These are phyloP conservation scores for Tylochromis polylepis DNA, from an alignment of 2,113 vertebrate genomes.

Conservation along the genomic window DNA sequence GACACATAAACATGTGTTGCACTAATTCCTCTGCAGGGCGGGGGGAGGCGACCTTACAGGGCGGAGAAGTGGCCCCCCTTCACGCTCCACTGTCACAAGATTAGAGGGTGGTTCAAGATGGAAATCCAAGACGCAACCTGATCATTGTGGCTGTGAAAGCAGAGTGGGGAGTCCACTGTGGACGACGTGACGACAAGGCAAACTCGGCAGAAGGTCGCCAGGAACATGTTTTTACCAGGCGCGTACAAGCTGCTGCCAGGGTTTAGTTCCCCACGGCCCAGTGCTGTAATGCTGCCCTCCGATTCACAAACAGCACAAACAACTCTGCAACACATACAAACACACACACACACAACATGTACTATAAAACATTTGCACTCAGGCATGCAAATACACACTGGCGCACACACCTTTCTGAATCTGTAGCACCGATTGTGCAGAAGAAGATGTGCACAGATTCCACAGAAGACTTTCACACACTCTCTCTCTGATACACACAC, in stretches of 20 bases:
- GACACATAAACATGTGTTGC: constrained; percentile 57
- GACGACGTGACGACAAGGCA: constrained; percentile 67
- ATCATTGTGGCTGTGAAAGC: constrained; percentile 34
- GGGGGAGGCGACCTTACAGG: constrained; percentile 27
- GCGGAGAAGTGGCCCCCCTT: constrained; percentile 50
- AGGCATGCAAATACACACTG: background rate
- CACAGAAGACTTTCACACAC: background rate
- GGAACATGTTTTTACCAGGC: constrained; percentile 67
- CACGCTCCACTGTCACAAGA: constrained; percentile 44
- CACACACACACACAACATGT: background rate
- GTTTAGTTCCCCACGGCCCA: constrained; percentile 38
- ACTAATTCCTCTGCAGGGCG: constrained; percentile 30
- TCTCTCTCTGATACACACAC: background rate
- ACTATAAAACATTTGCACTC: background rate
- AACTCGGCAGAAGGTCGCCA: constrained; percentile 55
- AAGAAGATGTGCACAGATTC: background rate
- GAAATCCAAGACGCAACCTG: constrained; percentile 69
- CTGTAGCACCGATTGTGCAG: background rate
- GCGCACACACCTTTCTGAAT: background rate
- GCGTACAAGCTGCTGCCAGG: constrained; percentile 43
- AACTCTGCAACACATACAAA: background rate
- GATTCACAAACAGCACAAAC: background rate
- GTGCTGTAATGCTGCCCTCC: background rate
- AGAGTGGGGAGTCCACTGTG: constrained; percentile 55
- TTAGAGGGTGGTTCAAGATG: constrained; percentile 57